phyloP scores from a whole-genome alignment of 2,797 vertebrate species.

The Tolypeutes matacus region DNA sequence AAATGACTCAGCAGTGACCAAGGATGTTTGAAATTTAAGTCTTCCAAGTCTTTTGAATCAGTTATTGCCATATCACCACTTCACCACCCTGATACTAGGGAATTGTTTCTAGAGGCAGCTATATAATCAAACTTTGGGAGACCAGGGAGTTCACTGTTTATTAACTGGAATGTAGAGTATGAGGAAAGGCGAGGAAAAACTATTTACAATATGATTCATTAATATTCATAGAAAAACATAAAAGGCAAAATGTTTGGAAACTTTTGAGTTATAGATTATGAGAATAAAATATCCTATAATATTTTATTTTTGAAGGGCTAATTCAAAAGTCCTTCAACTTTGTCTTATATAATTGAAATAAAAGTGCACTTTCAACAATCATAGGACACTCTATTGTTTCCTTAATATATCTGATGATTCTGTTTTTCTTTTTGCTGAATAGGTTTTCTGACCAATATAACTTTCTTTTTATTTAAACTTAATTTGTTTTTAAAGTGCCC shows the following conservation, averaged over 20 bases:
- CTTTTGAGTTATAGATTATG: not conserved
- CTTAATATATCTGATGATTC: not conserved
- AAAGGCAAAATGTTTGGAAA: constrained; percentile 24
- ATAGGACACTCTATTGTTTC: not conserved
- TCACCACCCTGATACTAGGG: not conserved
- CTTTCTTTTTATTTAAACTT: constrained; percentile 10
- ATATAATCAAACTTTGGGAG: not conserved
- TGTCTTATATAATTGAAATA: not conserved
- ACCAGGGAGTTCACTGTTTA: not conserved
- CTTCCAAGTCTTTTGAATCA: constrained; percentile 52
- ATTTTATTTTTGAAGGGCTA: too few species aligned
- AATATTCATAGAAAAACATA: constrained; percentile 45
- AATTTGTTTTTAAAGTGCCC: constrained; percentile 17
- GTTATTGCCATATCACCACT: not conserved
- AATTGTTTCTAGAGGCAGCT: not conserved
- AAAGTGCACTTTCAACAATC: not conserved
- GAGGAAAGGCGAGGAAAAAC: constrained; percentile 22
- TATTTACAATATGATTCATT: constrained; percentile 34
- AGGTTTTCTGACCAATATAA: not conserved
- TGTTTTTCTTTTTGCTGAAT: constrained; percentile 9
- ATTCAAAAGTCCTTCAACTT: constrained; percentile 1
- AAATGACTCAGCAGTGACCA: constrained; percentile 61
- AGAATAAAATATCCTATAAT: not conserved
- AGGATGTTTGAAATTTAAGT: constrained; percentile 27
- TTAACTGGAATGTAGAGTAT: not conserved